Conservation (phyloP, 53 echinoderm and acorn worm genomes). For the Hippasteria phrygiana region DNA sequence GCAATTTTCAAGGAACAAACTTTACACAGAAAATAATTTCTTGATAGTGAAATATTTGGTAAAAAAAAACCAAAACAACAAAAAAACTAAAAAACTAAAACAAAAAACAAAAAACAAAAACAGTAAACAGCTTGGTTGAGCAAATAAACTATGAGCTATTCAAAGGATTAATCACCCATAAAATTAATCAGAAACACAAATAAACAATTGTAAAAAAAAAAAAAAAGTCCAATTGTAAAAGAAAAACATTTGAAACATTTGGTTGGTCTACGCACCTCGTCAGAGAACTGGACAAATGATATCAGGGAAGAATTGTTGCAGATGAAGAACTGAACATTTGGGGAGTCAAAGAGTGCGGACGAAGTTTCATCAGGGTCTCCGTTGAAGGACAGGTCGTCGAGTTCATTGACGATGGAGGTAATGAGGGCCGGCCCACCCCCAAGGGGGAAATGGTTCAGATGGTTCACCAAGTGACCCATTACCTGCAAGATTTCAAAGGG, state of each 20-base stretch:
- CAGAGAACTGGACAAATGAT: slow-evolving; percentile 86
- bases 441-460: slow-evolving; percentile 94
- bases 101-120: no score
- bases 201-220: background rate
- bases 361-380: slow-evolving; percentile 89
- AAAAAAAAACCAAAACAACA: no score
- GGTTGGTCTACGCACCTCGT: slow-evolving; percentile 83
- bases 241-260: no score
- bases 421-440: slow-evolving; percentile 93
- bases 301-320: slow-evolving; percentile 88
- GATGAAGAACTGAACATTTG: slow-evolving; percentile 98
- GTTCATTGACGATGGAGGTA: slow-evolving; percentile 89
- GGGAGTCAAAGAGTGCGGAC: slow-evolving; percentile 82
- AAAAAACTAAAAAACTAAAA: no score
- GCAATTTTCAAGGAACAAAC: no score
- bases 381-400: slow-evolving; percentile 77
- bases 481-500: slow-evolving; percentile 76
- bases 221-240: no score
- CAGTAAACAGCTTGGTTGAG: no score
- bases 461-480: slow-evolving; percentile 88
- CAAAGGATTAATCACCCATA: no score
- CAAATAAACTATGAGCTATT: no score
- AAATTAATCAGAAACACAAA: background rate
- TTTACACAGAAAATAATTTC: no score
- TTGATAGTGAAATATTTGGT: background rate